Evolutionary conservation across 2,113 vertebrate species (phyloP), one percentile per base, ranked within the genome.

Genomic region (Chloropsis hardwickii): DNA sequence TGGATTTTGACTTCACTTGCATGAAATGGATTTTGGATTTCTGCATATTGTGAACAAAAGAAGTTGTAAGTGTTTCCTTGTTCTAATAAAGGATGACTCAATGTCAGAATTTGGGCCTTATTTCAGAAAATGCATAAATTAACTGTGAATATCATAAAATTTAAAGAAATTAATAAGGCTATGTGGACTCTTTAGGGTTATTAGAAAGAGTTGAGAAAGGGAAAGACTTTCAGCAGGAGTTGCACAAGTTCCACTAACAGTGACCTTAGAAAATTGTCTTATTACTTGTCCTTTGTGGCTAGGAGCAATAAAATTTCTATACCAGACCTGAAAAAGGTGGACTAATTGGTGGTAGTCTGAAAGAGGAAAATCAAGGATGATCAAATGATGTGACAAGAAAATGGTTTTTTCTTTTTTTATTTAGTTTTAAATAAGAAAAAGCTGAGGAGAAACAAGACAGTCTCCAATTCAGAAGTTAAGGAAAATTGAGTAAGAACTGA

Each of bases 1-100:
- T 73, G 62, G 57, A 95, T 96, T 95, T 94, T 96, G 81, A 95
- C 85, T 94, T 94, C 50, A 86, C 73, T 97, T 96, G 86, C 67
- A 74, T 80, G 64, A 95, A 92, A 95, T 21, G 39, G 79, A 96
- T 95, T 96, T 93, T 94, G 57, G 27, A 94, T 96, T 95, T 97
- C 91, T 88, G 64, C 82, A 87, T 66, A 66, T 81, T 82, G 47
- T 76, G 37, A 96, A 92, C 13, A 65, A 94, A 66, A 95, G 51
- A 54, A 69, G 19, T 29, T 77, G 24, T 81, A 86, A 94, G 74
- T 19, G 47, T n/a, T 96, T 80, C 56, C 65, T 89, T 90, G n/a
- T 81, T 93, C 79, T 93, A 82, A 88, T 24, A 95, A 60, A 79
- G 45, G 37, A 77, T 76, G 37, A 15, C 2, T 45, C 7, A 4